Conservation (phyloP, 1,140 invertebrate species). For the Macrobrachium nipponense region DNA sequence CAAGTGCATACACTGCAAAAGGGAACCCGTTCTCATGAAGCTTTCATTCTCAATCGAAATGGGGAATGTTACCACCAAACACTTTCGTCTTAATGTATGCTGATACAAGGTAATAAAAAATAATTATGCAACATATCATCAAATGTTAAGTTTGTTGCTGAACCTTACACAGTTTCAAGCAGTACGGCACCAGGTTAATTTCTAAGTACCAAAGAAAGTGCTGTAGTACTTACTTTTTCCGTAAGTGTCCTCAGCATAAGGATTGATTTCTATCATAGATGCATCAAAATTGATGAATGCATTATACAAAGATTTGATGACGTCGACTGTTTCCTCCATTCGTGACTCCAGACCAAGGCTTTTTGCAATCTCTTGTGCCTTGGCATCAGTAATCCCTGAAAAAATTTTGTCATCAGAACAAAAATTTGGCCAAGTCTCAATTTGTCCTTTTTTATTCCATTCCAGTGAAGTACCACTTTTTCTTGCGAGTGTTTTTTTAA, state of each 20-base stretch:
- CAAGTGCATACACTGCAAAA: conserved; percentile 85
- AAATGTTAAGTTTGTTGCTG: too few species aligned
- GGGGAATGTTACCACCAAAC: not conserved
- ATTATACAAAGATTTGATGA: conserved; percentile 89
- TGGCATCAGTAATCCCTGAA: conserved; percentile 78
- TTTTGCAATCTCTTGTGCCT: conserved; percentile 79
- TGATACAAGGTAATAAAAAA: too few species aligned
- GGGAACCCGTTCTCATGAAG: not conserved
- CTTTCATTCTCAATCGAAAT: not conserved
- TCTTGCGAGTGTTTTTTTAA: too few species aligned
- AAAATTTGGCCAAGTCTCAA: not conserved
- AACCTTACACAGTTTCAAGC: too few species aligned
- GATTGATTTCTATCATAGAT: conserved; percentile 95
- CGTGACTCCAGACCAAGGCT: conserved; percentile 85
- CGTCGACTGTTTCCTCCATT: conserved; percentile 80
- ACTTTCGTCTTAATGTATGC: not conserved
- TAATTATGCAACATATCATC: too few species aligned
- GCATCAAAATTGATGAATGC: conserved; percentile 93
- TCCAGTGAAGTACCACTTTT: not conserved
- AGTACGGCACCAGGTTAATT: too few species aligned
- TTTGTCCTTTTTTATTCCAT: conserved; percentile 15
- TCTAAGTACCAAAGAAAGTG: not conserved
- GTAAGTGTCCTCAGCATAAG: conserved; percentile 92
- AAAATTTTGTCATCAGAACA: conserved; percentile 15
- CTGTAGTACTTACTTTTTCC: conserved; percentile 66